Evolutionary conservation across 2,113 vertebrate species (phyloP).

Genomic region (Cyprinodon variegatus): DNA sequence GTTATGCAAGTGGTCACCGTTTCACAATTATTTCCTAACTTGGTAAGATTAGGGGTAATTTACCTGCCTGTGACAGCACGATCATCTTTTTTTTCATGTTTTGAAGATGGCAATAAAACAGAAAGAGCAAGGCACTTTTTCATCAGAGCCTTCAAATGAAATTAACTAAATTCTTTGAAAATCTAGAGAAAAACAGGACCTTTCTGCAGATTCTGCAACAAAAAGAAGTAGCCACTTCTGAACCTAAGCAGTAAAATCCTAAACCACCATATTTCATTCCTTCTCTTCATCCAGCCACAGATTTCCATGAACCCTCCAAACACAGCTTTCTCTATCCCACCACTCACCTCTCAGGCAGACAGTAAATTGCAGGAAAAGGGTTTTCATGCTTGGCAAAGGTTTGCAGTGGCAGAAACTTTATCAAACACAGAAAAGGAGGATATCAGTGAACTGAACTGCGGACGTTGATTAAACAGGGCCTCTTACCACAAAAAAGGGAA

Average conservation of each 20-base stretch:
- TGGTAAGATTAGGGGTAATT: no score
- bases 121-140: neutral
- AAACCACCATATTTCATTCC: conserved; percentile 7
- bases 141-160: neutral
- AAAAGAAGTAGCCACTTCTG: conserved; percentile 12
- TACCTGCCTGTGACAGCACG: no score
- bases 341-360: conserved; percentile 60
- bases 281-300: conserved; percentile 27
- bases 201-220: neutral
- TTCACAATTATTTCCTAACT: neutral
- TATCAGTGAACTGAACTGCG: conserved; percentile 44
- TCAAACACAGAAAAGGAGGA: conserved; percentile 63
- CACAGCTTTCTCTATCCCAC: conserved; percentile 23
- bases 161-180: neutral
- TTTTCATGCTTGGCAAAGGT: conserved; percentile 71
- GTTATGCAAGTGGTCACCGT: no score
- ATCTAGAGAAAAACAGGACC: neutral
- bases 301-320: conserved; percentile 33
- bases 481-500: conserved; percentile 40
- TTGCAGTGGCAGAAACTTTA: conserved; percentile 68
- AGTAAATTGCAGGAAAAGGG: conserved; percentile 76
- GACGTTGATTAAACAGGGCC: conserved; percentile 58
- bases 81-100: neutral
- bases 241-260: conserved; percentile 10
- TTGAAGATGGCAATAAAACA: neutral